Base-by-base conservation (phyloP, 2,113 vertebrate species). In the Phylloscopus trochilus region DNA sequence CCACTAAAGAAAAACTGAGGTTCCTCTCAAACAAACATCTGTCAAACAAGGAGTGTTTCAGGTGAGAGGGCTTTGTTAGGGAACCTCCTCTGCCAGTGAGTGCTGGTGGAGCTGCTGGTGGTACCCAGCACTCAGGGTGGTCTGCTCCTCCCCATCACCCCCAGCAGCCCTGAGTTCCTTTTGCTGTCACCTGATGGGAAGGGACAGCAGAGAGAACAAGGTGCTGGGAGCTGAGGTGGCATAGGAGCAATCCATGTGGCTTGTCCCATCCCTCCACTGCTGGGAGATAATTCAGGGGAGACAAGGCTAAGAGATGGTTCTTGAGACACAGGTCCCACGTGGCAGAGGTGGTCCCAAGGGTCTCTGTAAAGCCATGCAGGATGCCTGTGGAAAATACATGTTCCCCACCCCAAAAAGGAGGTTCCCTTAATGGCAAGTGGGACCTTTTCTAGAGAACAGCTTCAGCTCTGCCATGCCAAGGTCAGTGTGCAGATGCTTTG, bases 311-410 rank as follows among this genome's bases (percentile, higher is more conserved):
- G 68, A 22, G 24, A 13, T 24, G 41, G 8, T 10, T 37, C 66
- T 74, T 30, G 74, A 30, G 37, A 15, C 9, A 2, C 31, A 9
- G 12, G 8, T 11, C 35, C 27, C 37, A 8, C 3, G 13, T 15
- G 43, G 23, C 37, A 78, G 39, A 78, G 63, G 4, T 31, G 0
- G 0, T 13, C 31, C 28, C 27, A 60, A 7, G 6, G 49, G 24
- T 24, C 55, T 44, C 30, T 7, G 20, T 13, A 18, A 30, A 80
- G 28, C 13, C 20, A 2, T 5, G 7, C 13, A 51, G 22, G 13
- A 78, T 9, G 8, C 6, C n/a, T 43, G 14, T 16, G 16, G 11
- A 47, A 75, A 72, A 53, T 2, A 20, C 0, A 1, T 15, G 20
- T 39, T 86, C 66, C 9, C 13, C 26, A 51, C 12, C 8, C 49